These are phyloP conservation scores for Tetanocera ferruginea DNA, from an alignment of 2,888 invertebrate species.

Conservation along the genomic window DNA sequence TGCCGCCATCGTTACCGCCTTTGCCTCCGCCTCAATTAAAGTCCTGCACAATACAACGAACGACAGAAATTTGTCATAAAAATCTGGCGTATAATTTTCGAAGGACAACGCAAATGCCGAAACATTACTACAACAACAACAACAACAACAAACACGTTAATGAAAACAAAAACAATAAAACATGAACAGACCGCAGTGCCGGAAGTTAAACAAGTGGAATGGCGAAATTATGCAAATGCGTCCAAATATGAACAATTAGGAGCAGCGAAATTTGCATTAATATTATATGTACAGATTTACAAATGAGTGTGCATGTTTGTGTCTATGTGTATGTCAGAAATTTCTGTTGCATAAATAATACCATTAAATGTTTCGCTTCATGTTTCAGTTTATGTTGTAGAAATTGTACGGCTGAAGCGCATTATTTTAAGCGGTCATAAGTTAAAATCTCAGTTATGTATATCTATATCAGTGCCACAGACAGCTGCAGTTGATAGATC, in stretches of 20 bases:
- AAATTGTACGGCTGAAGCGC: too few relatives aligned
- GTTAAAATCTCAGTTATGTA: too few relatives aligned
- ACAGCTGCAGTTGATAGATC: too few relatives aligned
- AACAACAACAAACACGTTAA: background rate
- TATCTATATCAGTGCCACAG: too few relatives aligned
- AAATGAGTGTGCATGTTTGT: background rate
- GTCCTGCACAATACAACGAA: background rate
- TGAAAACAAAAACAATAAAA: background rate
- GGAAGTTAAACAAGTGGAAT: constrained; percentile 9
- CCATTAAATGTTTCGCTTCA: background rate
- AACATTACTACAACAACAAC: background rate
- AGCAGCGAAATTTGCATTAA: constrained; percentile 22
- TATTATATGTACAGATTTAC: background rate
- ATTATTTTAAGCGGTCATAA: too few relatives aligned
- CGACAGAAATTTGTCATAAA: constrained; percentile 4
- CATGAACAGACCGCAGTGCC: background rate
- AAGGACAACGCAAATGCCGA: background rate
- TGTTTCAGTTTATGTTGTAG: background rate
- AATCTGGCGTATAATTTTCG: background rate
- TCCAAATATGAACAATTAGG: constrained; percentile 18
- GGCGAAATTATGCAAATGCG: constrained; percentile 21
- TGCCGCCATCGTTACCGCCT: background rate
- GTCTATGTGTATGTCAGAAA: background rate
- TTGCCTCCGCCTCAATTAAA: background rate
- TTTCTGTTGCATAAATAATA: background rate